Conservation (phyloP, 2,888 invertebrate species). For the Laothoe populi region DNA sequence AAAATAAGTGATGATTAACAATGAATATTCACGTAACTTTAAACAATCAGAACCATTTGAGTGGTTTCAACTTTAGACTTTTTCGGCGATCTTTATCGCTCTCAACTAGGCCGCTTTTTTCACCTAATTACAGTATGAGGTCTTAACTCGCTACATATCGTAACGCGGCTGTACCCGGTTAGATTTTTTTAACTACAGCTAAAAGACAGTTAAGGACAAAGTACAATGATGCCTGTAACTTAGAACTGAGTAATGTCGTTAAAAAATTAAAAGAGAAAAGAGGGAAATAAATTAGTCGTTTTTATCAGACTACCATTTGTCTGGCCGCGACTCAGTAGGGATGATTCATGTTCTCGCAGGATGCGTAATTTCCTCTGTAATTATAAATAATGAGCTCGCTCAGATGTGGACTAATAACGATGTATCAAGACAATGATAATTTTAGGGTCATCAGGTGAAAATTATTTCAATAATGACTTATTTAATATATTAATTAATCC, state of each 20-base stretch:
- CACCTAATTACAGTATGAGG: too few relatives aligned
- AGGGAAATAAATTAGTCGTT: constrained; percentile 15
- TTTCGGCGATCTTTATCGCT: too few relatives aligned
- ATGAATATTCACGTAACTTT: too few relatives aligned
- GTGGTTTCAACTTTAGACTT: too few relatives aligned
- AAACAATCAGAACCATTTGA: too few relatives aligned
- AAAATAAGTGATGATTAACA: too few relatives aligned
- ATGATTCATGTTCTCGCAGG: constrained; percentile 65
- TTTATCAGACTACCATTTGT: constrained; percentile 5
- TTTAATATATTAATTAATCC: background rate
- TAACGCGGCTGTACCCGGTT: too few relatives aligned
- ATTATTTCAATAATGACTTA: background rate
- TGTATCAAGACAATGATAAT: background rate
- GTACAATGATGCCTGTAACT: too few relatives aligned
- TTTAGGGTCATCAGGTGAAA: background rate
- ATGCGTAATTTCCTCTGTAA: constrained; percentile 56
- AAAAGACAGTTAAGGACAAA: too few relatives aligned
- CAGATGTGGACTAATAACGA: background rate
- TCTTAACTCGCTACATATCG: too few relatives aligned
- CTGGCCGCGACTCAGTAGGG: constrained; percentile 50
- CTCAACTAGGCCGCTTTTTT: too few relatives aligned
- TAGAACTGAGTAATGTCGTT: background rate
- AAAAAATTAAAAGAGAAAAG: constrained; percentile 8
- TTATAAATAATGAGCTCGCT: constrained; percentile 70
- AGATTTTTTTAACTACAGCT: too few relatives aligned